phyloP scores from a whole-genome alignment of 2,797 vertebrate genomes.

The Orestias chungarensis region DNA sequence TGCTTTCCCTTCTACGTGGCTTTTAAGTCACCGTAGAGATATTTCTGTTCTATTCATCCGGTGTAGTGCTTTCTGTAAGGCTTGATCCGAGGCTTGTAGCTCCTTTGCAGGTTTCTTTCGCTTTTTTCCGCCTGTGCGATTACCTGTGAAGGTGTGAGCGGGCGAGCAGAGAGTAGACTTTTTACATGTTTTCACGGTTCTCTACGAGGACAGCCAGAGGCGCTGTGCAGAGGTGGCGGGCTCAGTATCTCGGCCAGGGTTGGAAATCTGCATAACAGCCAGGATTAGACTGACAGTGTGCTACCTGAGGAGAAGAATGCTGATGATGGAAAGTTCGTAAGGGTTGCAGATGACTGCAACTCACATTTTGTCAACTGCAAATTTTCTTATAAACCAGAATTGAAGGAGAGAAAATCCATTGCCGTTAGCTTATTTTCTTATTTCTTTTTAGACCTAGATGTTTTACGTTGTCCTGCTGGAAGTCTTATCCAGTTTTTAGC shows the following conservation, averaged over 20 bases:
- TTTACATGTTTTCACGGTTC: slow-evolving; percentile 59
- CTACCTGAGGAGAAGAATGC: slow-evolving; percentile 45
- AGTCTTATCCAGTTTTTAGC: background rate
- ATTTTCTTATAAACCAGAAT: background rate
- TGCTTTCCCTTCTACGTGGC: slow-evolving; percentile 29
- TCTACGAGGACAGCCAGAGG: slow-evolving; percentile 11
- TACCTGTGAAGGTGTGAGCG: slow-evolving; percentile 48
- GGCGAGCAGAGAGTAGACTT: slow-evolving; percentile 39
- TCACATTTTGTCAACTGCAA: background rate
- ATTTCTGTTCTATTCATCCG: slow-evolving; percentile 42
- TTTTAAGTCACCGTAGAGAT: slow-evolving; percentile 31
- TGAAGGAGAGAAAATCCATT: background rate
- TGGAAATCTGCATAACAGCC: slow-evolving; percentile 52
- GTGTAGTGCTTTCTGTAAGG: slow-evolving; percentile 42
- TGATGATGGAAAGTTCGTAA: slow-evolving; percentile 11
- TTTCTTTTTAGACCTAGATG: too few species aligned
- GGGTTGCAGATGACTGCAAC: slow-evolving; percentile 19
- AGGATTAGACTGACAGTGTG: slow-evolving; percentile 46
- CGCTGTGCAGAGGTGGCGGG: slow-evolving; percentile 41
- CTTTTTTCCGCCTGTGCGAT: slow-evolving; percentile 50
- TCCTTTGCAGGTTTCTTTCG: slow-evolving; percentile 44
- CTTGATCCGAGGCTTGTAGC: slow-evolving; percentile 55
- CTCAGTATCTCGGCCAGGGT: slow-evolving; percentile 35
- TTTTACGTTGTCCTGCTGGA: background rate
- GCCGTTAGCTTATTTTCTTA: background rate